phyloP scores from a whole-genome alignment of 2,888 invertebrate genomes.

The Trachelus iudaicus region DNA sequence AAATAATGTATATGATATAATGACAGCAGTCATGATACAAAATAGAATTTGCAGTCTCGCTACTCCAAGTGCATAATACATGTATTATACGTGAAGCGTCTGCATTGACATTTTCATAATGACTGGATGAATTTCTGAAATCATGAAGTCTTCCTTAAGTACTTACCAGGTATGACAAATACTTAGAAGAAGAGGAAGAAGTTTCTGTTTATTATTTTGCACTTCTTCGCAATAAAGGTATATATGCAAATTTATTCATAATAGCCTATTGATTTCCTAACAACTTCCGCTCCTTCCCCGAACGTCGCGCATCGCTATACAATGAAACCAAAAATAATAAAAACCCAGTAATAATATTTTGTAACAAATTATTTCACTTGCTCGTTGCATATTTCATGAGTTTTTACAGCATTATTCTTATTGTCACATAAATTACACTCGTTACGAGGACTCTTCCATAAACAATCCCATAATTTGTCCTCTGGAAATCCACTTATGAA shows the following conservation, averaged over 20 bases:
- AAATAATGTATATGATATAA: background rate
- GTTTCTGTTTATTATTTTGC: background rate
- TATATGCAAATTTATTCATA: background rate
- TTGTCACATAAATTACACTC: background rate
- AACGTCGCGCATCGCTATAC: background rate
- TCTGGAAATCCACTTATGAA: background rate
- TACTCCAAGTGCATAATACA: background rate
- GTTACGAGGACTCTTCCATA: background rate
- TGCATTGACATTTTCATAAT: background rate
- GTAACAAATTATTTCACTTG: background rate
- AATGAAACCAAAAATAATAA: background rate
- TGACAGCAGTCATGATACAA: background rate
- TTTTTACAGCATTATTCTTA: background rate
- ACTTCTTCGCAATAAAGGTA: background rate
- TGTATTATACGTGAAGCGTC: background rate
- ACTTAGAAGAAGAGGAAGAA: background rate
- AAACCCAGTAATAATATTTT: background rate
- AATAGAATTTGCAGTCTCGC: background rate
- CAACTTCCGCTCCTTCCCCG: background rate
- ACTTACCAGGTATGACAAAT: background rate
- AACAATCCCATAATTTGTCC: background rate
- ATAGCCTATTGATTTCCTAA: background rate
- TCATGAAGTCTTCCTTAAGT: background rate
- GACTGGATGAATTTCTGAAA: background rate
- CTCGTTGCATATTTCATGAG: background rate